Percentiles rank a stretch among this genome's conserved stretches.
Conservation (phyloP, 1,140 invertebrate genomes). For the Thaumatotibia leucotreta region DNA sequence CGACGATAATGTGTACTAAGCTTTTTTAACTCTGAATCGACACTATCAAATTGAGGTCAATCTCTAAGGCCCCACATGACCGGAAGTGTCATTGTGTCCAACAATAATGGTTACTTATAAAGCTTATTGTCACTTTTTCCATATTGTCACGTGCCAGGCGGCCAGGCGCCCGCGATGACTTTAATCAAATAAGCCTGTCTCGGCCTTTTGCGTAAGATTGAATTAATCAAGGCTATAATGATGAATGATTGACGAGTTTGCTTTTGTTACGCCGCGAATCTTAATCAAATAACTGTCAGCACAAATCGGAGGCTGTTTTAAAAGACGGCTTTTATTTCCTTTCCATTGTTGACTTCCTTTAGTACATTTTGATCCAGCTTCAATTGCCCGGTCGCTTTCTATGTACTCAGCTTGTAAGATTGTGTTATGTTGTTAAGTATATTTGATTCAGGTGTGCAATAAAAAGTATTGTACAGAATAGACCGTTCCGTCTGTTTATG, state of each 20-base stretch:
- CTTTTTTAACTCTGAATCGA: neutral
- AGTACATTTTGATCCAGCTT: no score
- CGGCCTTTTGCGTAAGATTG: neutral
- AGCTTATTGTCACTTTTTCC: neutral
- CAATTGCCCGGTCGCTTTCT: no score
- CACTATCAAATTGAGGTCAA: neutral
- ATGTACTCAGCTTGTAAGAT: no score
- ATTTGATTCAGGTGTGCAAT: no score
- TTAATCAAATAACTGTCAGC: neutral
- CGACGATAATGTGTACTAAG: no score
- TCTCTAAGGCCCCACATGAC: neutral
- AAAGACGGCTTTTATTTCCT: neutral
- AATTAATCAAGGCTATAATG: neutral
- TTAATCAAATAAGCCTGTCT: neutral
- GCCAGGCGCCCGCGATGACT: neutral
- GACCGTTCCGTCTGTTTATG: no score
- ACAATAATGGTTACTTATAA: neutral
- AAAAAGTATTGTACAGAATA: no score
- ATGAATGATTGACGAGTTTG: neutral
- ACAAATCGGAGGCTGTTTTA: neutral
- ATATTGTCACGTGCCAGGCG: neutral
- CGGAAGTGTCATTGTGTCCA: constrained; percentile 1
- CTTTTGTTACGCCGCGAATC: neutral
- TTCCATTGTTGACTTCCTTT: neutral
- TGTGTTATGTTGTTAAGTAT: no score